Conservation (phyloP, 1,140 invertebrate genomes). For the Heliothis subflexa region DNA sequence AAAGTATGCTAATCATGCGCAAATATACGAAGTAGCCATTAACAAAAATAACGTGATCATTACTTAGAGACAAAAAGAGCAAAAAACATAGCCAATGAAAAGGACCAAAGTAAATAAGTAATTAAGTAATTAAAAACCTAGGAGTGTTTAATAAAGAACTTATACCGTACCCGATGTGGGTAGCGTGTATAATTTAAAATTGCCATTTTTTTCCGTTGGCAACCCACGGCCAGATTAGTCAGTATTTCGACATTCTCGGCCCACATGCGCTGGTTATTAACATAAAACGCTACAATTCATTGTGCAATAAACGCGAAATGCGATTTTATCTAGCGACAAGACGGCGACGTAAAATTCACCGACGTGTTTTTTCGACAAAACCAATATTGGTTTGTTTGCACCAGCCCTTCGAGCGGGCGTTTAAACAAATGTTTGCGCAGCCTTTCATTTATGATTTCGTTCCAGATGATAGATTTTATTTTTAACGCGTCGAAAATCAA, state of each 20-base stretch:
- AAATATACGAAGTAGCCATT: constrained; percentile 48
- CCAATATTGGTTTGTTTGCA: constrained; percentile 52
- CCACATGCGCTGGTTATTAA: constrained; percentile 76
- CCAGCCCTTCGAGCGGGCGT: constrained; percentile 25
- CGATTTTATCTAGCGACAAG: constrained; percentile 80
- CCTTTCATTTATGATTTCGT: constrained; percentile 44
- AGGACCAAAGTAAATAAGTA: constrained; percentile 58
- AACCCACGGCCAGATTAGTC: constrained; percentile 81
- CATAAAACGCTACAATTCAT: constrained; percentile 83
- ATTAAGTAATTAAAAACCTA: constrained; percentile 80
- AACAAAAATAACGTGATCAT: constrained; percentile 7
- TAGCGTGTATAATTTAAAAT: constrained; percentile 84
- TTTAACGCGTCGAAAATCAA: constrained; percentile 16
- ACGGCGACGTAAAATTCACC: constrained; percentile 62
- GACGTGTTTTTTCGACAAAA: constrained; percentile 56
- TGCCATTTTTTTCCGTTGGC: constrained; percentile 80
- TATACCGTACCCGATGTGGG: constrained; percentile 71
- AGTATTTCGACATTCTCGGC: constrained; percentile 81
- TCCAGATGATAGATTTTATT: constrained; percentile 14
- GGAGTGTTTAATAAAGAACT: constrained; percentile 74
- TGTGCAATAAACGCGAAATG: constrained; percentile 80
- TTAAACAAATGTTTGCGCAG: constrained; percentile 37
- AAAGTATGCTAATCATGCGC: constrained; percentile 49
- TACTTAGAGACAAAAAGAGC: constrained; percentile 27
- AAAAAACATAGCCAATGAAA: constrained; percentile 35